These are phyloP conservation scores for Petrocephalus zakoni DNA, from an alignment of 2,113 vertebrate genomes.

Conservation along the genomic window DNA sequence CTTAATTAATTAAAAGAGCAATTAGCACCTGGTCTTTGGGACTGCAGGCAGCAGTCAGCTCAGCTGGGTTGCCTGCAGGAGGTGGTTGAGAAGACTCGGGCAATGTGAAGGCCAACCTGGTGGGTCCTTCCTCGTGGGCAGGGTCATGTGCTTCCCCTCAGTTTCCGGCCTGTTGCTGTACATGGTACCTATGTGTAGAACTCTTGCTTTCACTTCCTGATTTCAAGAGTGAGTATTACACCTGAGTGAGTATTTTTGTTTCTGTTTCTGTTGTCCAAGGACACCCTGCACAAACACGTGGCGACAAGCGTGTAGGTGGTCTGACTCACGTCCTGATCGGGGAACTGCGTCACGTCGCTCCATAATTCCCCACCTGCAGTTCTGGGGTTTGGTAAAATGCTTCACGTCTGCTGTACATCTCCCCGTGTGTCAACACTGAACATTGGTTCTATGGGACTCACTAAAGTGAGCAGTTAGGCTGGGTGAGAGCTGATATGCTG, in stretches of 20 bases:
- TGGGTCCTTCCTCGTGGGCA: not conserved
- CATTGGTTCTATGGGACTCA: not conserved
- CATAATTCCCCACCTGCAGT: not conserved
- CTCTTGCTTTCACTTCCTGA: not conserved
- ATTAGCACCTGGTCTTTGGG: not conserved
- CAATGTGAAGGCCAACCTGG: not conserved
- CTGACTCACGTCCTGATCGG: conserved; percentile 10
- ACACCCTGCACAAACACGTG: not conserved
- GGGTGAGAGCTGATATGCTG: not conserved
- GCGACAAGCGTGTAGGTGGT: not conserved
- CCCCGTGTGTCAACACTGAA: not conserved
- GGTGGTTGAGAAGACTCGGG: not conserved
- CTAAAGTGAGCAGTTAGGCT: not conserved
- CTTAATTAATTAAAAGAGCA: not conserved
- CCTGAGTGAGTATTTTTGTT: not conserved
- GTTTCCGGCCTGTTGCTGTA: not conserved
- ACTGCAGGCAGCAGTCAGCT: not conserved
- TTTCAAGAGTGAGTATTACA: not conserved
- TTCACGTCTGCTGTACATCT: not conserved
- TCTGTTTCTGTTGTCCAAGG: not conserved
- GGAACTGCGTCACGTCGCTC: not conserved
- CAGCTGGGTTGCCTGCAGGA: not conserved
- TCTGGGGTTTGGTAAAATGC: not conserved
- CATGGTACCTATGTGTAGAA: not conserved
- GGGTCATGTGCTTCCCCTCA: not conserved